Conservation (phyloP, 2,888 invertebrate genomes). For the Caradrina kadenii region DNA sequence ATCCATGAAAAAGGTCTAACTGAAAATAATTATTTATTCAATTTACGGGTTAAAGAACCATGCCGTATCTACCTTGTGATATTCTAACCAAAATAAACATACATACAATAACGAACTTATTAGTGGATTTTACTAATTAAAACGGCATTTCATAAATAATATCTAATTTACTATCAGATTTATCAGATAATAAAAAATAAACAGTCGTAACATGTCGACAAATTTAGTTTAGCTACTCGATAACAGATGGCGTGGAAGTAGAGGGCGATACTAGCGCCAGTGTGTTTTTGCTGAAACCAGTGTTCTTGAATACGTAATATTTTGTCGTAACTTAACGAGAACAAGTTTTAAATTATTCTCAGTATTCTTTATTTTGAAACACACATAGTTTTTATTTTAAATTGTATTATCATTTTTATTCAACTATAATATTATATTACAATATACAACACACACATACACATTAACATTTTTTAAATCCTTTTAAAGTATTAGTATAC, state of each 20-base stretch:
- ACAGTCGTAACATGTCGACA: neutral
- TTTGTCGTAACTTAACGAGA: neutral
- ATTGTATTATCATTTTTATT: too few relatives aligned
- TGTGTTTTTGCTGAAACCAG: conserved; percentile 32
- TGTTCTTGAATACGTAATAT: neutral
- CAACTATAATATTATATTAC: too few relatives aligned
- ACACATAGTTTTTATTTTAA: too few relatives aligned
- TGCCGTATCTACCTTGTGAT: neutral
- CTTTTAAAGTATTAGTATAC: too few relatives aligned
- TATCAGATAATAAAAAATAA: neutral
- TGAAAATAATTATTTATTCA: neutral
- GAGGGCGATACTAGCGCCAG: conserved; percentile 61
- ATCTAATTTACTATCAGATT: neutral
- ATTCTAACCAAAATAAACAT: neutral
- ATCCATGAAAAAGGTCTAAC: neutral
- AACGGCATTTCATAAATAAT: neutral
- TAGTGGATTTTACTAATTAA: neutral
- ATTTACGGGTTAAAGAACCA: neutral
- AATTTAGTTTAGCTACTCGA: conserved; percentile 76
- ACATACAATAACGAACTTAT: neutral
- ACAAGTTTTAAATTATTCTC: neutral
- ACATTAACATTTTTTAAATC: too few relatives aligned
- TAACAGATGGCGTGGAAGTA: conserved; percentile 79
- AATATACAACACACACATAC: too few relatives aligned
- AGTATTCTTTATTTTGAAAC: too few relatives aligned